phyloP scores from a whole-genome alignment of 2,113 vertebrate species.

The Benitochromis conjunctus region DNA sequence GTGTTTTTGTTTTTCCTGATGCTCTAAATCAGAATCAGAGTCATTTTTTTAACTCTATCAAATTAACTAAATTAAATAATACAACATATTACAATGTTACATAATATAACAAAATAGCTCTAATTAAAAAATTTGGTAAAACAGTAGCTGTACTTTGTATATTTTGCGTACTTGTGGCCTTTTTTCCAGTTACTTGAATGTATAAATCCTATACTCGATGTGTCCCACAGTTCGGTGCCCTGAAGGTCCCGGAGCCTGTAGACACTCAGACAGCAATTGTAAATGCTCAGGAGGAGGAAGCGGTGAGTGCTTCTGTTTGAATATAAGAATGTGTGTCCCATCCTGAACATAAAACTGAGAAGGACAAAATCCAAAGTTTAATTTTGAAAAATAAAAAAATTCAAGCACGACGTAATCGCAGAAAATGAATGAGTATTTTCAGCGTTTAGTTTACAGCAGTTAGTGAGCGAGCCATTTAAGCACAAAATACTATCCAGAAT shows the following conservation, averaged over 20 bases:
- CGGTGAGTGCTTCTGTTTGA: slow-evolving; percentile 72
- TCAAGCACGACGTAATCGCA: neutral
- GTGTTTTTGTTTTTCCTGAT: too few relatives aligned
- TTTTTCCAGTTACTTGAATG: accelerated
- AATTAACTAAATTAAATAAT: too few relatives aligned
- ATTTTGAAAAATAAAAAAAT: neutral
- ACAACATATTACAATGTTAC: too few relatives aligned
- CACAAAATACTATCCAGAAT: neutral
- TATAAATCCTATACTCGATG: neutral
- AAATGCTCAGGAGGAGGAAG: slow-evolving; percentile 77
- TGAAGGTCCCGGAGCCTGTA: slow-evolving; percentile 79
- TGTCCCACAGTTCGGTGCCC: slow-evolving; percentile 63
- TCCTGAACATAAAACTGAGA: neutral
- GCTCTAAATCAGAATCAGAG: too few relatives aligned
- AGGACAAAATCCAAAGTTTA: neutral
- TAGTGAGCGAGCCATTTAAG: neutral
- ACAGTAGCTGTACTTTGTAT: neutral
- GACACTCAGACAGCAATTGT: slow-evolving; percentile 79
- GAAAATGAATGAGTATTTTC: neutral
- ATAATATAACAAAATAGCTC: too few relatives aligned
- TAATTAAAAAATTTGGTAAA: neutral
- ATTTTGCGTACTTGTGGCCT: neutral
- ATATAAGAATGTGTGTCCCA: neutral
- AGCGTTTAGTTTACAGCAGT: neutral
- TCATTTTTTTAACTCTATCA: too few relatives aligned